phyloP scores from a whole-genome alignment of 2,888 invertebrate genomes.

The Dolomedes plantarius region DNA sequence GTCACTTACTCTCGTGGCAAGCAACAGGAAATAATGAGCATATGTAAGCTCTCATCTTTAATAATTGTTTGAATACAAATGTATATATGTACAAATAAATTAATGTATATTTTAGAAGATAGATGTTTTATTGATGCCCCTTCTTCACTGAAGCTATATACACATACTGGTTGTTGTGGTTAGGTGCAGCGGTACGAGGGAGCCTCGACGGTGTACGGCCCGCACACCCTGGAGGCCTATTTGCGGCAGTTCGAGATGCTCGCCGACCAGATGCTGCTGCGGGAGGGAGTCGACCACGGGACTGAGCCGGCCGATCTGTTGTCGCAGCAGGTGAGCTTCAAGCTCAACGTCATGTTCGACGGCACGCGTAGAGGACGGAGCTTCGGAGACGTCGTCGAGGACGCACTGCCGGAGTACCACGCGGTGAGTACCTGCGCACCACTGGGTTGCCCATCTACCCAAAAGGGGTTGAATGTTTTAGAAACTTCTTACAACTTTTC shows the following conservation, averaged over 20 bases:
- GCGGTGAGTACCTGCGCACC: slow-evolving; percentile 75
- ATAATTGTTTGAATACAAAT: too few relatives aligned
- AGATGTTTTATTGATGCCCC: too few relatives aligned
- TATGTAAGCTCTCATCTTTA: too few relatives aligned
- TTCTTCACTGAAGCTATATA: too few relatives aligned
- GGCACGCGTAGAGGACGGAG: slow-evolving; percentile 83
- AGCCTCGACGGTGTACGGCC: slow-evolving; percentile 94
- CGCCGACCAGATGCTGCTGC: slow-evolving; percentile 41
- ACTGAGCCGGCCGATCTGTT: slow-evolving; percentile 86
- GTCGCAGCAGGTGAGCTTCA: slow-evolving; percentile 84
- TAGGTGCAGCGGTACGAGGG: slow-evolving; percentile 92
- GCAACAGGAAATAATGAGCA: too few relatives aligned
- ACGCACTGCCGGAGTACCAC: slow-evolving; percentile 75
- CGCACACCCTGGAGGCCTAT: slow-evolving; percentile 90
- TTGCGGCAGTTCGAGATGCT: slow-evolving; percentile 62
- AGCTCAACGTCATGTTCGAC: slow-evolving; percentile 87
- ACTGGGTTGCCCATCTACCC: too few relatives aligned
- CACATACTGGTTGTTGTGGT: too few relatives aligned
- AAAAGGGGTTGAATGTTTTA: too few relatives aligned
- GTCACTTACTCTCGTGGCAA: too few relatives aligned
- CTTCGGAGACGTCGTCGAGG: slow-evolving; percentile 76
- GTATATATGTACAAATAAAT: too few relatives aligned
- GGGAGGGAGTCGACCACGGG: slow-evolving; percentile 76
- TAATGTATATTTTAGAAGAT: too few relatives aligned
- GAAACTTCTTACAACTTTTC: too few relatives aligned